phyloP scores from a whole-genome alignment of 2,113 vertebrate species.

The Synodontis membranacea region DNA sequence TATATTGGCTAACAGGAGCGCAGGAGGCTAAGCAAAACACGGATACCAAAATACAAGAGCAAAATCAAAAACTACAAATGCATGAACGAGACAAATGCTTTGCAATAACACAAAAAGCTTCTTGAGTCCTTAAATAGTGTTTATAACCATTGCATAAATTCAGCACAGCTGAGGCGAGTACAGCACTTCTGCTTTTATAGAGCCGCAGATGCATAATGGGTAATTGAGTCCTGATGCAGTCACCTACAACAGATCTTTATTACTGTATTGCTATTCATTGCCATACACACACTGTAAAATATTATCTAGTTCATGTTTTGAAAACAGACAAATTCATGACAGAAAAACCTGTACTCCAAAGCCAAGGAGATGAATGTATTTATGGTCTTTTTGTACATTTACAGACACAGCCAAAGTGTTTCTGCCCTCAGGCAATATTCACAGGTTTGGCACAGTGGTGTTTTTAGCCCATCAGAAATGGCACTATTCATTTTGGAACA shows the following conservation, averaged over 20 bases:
- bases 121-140: too few species aligned
- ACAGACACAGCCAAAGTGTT: neutral
- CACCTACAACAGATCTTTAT: neutral
- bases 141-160: too few species aligned
- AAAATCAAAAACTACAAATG: too few species aligned
- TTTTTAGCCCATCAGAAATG: neutral
- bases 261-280: neutral
- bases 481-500: neutral
- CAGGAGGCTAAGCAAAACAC: too few species aligned
- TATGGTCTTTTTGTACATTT: neutral
- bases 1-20: too few species aligned
- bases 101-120: too few species aligned
- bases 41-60: too few species aligned
- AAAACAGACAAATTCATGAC: neutral
- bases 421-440: neutral
- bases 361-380: neutral
- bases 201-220: too few species aligned
- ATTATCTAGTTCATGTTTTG: neutral
- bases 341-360: neutral
- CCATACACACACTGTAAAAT: neutral
- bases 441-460: neutral
- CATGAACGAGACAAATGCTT: too few species aligned
- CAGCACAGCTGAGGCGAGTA: too few species aligned
- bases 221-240: too few species aligned
- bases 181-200: too few species aligned